phyloP scores from a whole-genome alignment of 2,797 vertebrate genomes.

The Aeoliscus strigatus region DNA sequence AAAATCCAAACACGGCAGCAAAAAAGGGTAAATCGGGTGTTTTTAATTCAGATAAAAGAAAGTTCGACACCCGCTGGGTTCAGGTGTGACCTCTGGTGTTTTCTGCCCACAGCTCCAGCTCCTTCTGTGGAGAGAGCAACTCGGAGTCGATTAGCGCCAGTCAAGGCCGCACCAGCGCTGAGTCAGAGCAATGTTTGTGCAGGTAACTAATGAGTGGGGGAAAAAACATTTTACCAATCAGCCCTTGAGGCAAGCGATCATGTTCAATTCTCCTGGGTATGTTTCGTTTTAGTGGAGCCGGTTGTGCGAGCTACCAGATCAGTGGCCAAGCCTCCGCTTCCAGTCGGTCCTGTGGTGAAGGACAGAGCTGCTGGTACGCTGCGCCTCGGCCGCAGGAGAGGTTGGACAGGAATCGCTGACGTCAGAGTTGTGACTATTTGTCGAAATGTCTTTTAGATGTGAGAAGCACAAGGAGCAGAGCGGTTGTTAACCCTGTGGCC shows the following conservation, averaged over 20 bases:
- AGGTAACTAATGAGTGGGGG: slow-evolving; percentile 42
- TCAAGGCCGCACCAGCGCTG: slow-evolving; percentile 21
- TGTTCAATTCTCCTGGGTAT: slow-evolving; percentile 8
- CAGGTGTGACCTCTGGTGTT: slow-evolving; percentile 4
- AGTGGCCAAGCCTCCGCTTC: slow-evolving; percentile 39
- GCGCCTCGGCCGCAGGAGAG: no score
- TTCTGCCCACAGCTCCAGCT: slow-evolving; percentile 27
- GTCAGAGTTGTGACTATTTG: background rate
- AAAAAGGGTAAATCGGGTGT: slow-evolving; percentile 45
- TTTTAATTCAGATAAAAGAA: background rate
- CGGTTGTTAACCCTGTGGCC: slow-evolving; percentile 20
- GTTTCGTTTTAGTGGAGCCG: slow-evolving; percentile 44
- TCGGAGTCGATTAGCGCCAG: slow-evolving; percentile 25
- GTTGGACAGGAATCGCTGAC: no score
- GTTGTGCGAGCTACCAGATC: slow-evolving; percentile 46
- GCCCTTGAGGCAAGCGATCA: background rate
- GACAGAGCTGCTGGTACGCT: slow-evolving; percentile 57
- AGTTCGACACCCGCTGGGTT: background rate
- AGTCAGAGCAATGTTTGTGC: slow-evolving; percentile 34
- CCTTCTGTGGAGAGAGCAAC: slow-evolving; percentile 34
- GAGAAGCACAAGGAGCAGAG: slow-evolving; percentile 55
- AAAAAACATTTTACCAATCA: background rate
- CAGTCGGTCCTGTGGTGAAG: slow-evolving; percentile 29
- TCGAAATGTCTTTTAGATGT: slow-evolving; percentile 31
- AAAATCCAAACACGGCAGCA: slow-evolving; percentile 17